These are phyloP conservation scores for Lumbricus terrestris DNA, from an alignment of 2,888 invertebrate species.

Conservation along the genomic window DNA sequence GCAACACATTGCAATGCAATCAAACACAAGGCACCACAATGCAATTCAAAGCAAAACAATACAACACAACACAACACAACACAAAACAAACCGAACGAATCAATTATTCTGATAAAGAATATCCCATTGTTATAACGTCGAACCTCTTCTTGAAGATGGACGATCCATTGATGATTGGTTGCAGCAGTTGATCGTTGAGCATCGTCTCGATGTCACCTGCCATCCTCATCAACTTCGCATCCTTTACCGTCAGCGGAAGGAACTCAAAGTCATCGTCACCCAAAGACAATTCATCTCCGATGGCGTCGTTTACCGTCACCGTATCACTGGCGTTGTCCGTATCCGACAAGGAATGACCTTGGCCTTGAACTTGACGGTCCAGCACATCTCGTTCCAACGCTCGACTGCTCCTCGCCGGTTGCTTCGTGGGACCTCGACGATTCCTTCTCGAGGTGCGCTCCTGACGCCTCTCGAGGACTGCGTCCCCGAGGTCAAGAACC, in stretches of 20 bases:
- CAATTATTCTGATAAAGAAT: no score
- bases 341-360: neutral
- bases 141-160: constrained; percentile 28
- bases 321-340: constrained; percentile 31
- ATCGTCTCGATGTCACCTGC: constrained; percentile 53
- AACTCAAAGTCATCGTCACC: constrained; percentile 40
- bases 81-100: no score
- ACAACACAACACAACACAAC: no score
- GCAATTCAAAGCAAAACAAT: no score
- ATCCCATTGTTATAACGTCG: neutral
- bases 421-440: neutral
- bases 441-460: neutral
- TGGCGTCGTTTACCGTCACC: constrained; percentile 38
- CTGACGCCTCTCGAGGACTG: neutral
- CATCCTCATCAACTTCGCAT: constrained; percentile 51
- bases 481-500: neutral
- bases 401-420: neutral
- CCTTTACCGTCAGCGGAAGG: constrained; percentile 41
- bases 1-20: no score
- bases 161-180: constrained; percentile 42
- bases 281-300: constrained; percentile 39
- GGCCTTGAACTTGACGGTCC: neutral
- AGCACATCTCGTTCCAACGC: neutral
- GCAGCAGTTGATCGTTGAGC: constrained; percentile 47
- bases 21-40: no score